These are phyloP conservation scores for Anoplolepis gracilipes DNA, from an alignment of 1,140 invertebrate genomes.

Conservation along the genomic window DNA sequence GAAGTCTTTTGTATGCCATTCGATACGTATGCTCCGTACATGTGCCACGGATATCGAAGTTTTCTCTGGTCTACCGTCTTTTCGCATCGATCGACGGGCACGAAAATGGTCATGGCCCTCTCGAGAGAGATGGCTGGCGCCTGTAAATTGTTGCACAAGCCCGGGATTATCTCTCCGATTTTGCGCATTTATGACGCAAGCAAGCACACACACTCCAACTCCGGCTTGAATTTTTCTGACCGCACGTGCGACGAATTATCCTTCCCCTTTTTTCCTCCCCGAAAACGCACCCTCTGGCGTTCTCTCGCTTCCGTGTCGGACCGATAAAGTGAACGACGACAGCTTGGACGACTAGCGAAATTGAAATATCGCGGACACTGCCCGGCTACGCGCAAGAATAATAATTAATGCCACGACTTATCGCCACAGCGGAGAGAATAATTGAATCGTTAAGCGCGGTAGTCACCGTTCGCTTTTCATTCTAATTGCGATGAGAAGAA, in stretches of 20 bases:
- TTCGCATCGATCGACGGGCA: slow-evolving; percentile 8
- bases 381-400: slow-evolving; percentile 63
- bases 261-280: slow-evolving; percentile 25
- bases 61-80: slow-evolving; percentile 43
- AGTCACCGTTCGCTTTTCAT: neutral
- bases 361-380: slow-evolving; percentile 78
- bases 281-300: slow-evolving; percentile 49
- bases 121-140: slow-evolving; percentile 10
- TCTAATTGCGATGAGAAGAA: slow-evolving; percentile 22
- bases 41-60: slow-evolving; percentile 54
- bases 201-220: neutral
- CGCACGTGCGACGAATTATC: slow-evolving; percentile 71
- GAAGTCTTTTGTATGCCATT: slow-evolving; percentile 78
- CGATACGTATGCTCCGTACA: slow-evolving; percentile 58
- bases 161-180: slow-evolving; percentile 31
- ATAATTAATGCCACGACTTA: slow-evolving; percentile 67
- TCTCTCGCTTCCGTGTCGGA: slow-evolving; percentile 59
- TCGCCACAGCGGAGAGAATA: slow-evolving; percentile 53
- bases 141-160: slow-evolving; percentile 62
- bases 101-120: neutral
- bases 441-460: slow-evolving; percentile 49
- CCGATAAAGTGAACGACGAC: slow-evolving; percentile 71
- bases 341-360: slow-evolving; percentile 78
- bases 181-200: slow-evolving; percentile 46
- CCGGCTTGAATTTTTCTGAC: slow-evolving; percentile 69